Evolutionary conservation across 2,888 invertebrate species (phyloP).

Genomic region (Notocelia uddmanniana): DNA sequence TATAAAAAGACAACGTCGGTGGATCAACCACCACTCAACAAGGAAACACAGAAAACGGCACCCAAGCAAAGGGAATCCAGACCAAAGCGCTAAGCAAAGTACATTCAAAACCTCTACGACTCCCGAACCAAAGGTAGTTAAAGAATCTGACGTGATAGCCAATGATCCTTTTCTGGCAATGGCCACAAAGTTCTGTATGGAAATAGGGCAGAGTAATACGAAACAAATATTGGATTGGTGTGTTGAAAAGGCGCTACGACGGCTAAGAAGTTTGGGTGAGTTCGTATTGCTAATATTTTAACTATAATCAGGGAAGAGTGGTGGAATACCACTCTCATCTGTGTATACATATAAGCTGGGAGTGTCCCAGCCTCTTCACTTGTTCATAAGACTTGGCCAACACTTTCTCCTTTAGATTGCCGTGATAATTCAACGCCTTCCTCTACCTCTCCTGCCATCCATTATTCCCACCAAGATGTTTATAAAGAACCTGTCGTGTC

Average conservation of each 20-base stretch:
- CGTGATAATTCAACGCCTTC: too few species aligned
- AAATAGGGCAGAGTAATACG: slow-evolving; percentile 68
- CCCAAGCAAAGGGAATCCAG: slow-evolving; percentile 49
- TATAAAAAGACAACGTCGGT: slow-evolving; percentile 63
- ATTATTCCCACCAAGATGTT: too few species aligned
- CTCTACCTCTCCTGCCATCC: too few species aligned
- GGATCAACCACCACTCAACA: slow-evolving; percentile 67
- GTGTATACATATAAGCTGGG: too few species aligned
- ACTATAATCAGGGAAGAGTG: too few species aligned
- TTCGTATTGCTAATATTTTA: slow-evolving; percentile 8
- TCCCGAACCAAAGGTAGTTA: slow-evolving; percentile 26
- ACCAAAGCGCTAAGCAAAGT: slow-evolving; percentile 36
- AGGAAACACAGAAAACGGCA: slow-evolving; percentile 53
- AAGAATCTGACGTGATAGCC: slow-evolving; percentile 44
- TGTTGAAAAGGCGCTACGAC: slow-evolving; percentile 73
- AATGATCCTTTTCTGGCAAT: slow-evolving; percentile 67
- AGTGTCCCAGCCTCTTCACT: too few species aligned
- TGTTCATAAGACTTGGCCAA: too few species aligned
- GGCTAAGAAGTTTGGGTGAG: slow-evolving; percentile 70
- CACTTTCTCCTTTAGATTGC: too few species aligned
- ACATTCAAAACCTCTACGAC: slow-evolving; percentile 43
- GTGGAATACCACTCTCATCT: too few species aligned
- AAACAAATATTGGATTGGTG: slow-evolving; percentile 70
- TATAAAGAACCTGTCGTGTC: too few species aligned
- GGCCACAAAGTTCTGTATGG: slow-evolving; percentile 74